Evolutionary conservation across 2,797 vertebrate species (phyloP).

Genomic region (Acanthurus lineatus): DNA sequence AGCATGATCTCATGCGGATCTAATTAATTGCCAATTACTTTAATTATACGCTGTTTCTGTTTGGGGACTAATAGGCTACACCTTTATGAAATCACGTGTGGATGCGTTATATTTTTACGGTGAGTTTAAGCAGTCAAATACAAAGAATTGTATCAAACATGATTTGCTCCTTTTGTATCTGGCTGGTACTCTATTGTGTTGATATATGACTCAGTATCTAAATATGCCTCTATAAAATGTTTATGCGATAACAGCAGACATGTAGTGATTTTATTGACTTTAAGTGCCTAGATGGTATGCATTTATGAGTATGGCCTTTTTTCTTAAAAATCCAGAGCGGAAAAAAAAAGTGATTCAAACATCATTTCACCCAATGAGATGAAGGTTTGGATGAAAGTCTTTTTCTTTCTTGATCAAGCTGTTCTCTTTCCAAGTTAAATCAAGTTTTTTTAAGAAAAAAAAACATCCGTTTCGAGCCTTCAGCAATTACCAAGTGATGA

Average conservation of each 20-base stretch:
- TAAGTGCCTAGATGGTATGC: constrained; percentile 50
- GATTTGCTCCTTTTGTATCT: constrained; percentile 12
- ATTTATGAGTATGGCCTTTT: constrained; percentile 51
- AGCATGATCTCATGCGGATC: constrained; percentile 76
- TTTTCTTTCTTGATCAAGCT: constrained; percentile 17
- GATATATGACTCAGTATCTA: constrained; percentile 60
- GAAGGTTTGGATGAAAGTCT: constrained; percentile 26
- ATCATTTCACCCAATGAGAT: constrained; percentile 42
- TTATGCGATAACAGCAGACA: constrained; percentile 59
- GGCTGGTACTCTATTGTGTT: constrained; percentile 24
- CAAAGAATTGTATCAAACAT: background rate
- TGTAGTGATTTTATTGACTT: constrained; percentile 57
- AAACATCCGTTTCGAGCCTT: constrained; percentile 54
- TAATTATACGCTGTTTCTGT: constrained; percentile 65
- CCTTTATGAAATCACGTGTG: constrained; percentile 29
- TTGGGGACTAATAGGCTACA: constrained; percentile 9
- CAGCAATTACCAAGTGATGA: constrained; percentile 63
- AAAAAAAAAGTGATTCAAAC: constrained; percentile 34
- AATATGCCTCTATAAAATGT: constrained; percentile 62
- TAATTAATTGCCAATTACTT: constrained; percentile 83
- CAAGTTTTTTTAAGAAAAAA: constrained; percentile 14
- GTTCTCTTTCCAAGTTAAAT: constrained; percentile 45
- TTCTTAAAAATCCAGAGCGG: constrained; percentile 23
- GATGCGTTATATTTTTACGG: background rate
- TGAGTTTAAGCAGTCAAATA: background rate